These are phyloP conservation scores for Pungitius pungitius DNA, from an alignment of 2,113 vertebrate genomes.

Conservation along the genomic window DNA sequence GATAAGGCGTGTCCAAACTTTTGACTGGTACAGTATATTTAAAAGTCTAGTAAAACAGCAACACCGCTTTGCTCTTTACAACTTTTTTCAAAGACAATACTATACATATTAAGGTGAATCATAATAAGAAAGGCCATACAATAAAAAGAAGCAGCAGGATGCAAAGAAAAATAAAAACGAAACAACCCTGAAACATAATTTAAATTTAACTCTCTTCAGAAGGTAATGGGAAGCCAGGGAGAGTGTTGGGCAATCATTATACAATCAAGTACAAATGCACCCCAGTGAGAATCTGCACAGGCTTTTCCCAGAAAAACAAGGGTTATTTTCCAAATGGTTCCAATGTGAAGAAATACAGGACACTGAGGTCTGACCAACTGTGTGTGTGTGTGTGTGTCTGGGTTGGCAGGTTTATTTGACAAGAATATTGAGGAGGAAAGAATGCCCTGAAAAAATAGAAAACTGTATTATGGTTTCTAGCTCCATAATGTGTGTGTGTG, in stretches of 20 bases:
- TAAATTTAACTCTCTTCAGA: slow-evolving; percentile 28
- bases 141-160: not conserved
- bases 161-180: not conserved
- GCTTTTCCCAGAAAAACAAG: slow-evolving; percentile 71
- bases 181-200: not conserved
- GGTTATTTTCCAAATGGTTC: slow-evolving; percentile 72
- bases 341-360: slow-evolving; percentile 73
- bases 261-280: slow-evolving; percentile 40
- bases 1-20: too few species aligned
- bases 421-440: slow-evolving; percentile 60
- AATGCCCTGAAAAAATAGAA: slow-evolving; percentile 44
- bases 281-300: slow-evolving; percentile 51
- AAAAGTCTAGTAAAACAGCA: not conserved
- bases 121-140: not conserved
- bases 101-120: not conserved
- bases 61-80: not conserved
- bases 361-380: slow-evolving; percentile 16
- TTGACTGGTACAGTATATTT: not conserved
- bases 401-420: slow-evolving; percentile 49
- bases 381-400: slow-evolving; percentile 4
- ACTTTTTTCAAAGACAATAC: not conserved
- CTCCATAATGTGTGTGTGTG: slow-evolving; percentile 16
- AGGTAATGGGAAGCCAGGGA: slow-evolving; percentile 48
- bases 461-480: slow-evolving; percentile 51
- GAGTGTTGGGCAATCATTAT: slow-evolving; percentile 58